Percentiles rank a stretch among this genome's conserved stretches.
Conservation (phyloP, 2,888 invertebrate genomes). For the Pardosa pseudoannulata region DNA sequence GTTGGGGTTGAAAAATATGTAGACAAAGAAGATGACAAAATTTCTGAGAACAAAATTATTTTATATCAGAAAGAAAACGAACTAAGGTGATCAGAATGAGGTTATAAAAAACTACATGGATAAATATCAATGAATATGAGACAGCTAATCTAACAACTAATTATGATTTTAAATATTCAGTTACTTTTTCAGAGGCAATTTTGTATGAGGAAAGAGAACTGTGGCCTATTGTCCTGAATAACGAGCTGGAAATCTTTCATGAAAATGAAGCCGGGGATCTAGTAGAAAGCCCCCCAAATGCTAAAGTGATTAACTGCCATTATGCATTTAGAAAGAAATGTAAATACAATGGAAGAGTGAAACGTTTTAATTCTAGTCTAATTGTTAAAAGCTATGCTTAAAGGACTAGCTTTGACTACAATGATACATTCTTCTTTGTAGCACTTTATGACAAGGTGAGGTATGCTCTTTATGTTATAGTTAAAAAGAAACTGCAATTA, state of each 20-base stretch:
- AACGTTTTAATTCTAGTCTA: constrained; percentile 78
- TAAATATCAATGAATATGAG: not conserved
- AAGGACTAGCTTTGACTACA: constrained; percentile 69
- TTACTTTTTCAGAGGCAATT: not conserved
- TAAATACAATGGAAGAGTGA: not conserved
- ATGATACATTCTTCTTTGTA: constrained; percentile 72
- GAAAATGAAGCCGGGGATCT: constrained; percentile 8
- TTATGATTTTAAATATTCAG: not conserved
- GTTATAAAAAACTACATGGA: not conserved
- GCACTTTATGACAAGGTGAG: constrained; percentile 47
- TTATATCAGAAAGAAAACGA: not conserved
- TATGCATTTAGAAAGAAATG: constrained; percentile 20
- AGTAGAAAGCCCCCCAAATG: not conserved
- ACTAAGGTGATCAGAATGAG: not conserved
- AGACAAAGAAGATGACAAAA: not conserved
- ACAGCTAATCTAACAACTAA: not conserved
- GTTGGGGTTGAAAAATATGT: constrained; percentile 10
- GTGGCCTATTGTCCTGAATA: not conserved
- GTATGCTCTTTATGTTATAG: constrained; percentile 57
- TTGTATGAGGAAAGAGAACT: not conserved
- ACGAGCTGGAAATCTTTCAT: not conserved
- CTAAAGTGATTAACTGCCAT: not conserved
- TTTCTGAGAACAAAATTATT: not conserved
- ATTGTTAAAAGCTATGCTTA: constrained; percentile 71
- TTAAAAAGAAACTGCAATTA: constrained; percentile 33